Evolutionary conservation across 37 sponge, comb jelly and placozoan species (phyloP), one percentile per base, ranked within the genome.

Genomic region (Halichondria panicea): DNA sequence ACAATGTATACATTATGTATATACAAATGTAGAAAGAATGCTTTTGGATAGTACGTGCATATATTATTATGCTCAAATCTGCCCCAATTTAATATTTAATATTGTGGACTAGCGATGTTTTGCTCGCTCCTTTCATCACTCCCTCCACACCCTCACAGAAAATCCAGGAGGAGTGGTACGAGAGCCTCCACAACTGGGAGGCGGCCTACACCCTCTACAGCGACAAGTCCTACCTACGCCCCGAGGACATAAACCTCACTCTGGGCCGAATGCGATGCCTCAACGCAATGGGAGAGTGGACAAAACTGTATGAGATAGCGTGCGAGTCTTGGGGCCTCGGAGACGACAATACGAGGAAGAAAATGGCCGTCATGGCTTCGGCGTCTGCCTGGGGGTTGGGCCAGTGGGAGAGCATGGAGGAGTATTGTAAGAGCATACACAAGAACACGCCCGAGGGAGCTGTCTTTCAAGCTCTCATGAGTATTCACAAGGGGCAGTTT

Each of bases 341-440:
- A n/a, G 80, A 86, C 56, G 83, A 92, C 3, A 72, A 89, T n/a
- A 92, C 71, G 18, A 50, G 82, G 35, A 83, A 78, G 66, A 78
- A 64, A 48, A 97, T 97, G 96, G 85, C 99, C 13, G 73, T 86
- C 15, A 92, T 97, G 88, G 90, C 91, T 18, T 85, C 90, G 12
- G 84, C 95, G 15, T 88, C 99, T 31, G 93, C 95, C 34, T 97
- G 99, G 99, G 93, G 99, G 13, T 84, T 97, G 58, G 80, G 91
- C 22, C 72, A 95, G 50, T 95, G 93, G 90, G 88, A 89, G 28
- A 81, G 76, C 35, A 87, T 95, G 89, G 82, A 92, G 36, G 90
- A 92, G 61, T 95, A 93, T 52, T 74, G 79, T 21, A 43, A 74
- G 56, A 63, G 74, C 58, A 92, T 95, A 18, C 96, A 90, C 1